phyloP scores from a whole-genome alignment of 2,888 invertebrate genomes.

The Ophonus ardosiacus region DNA sequence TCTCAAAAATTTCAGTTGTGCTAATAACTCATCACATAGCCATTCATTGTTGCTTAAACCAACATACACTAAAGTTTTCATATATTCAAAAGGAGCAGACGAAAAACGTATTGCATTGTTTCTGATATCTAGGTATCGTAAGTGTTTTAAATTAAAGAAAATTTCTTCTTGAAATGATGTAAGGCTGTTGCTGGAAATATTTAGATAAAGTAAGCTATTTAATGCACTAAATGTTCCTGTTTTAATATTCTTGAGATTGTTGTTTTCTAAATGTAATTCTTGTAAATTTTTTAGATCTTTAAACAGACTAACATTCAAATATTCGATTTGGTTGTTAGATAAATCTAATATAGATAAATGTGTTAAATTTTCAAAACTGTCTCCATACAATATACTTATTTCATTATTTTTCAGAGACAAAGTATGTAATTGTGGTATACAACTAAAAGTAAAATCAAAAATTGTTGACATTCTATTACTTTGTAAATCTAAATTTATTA shows the following conservation, averaged over 20 bases:
- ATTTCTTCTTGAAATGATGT: neutral
- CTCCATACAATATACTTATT: neutral
- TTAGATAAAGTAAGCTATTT: neutral
- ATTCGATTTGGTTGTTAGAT: constrained; percentile 8
- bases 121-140: constrained; percentile 27
- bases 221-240: constrained; percentile 29
- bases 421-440: neutral
- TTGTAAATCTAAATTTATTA: constrained; percentile 1
- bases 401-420: neutral
- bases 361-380: neutral
- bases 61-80: constrained; percentile 3
- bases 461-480: neutral
- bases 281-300: neutral
- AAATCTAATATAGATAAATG: constrained; percentile 4
- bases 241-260: neutral
- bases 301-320: neutral
- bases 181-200: constrained; percentile 10
- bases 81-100: neutral
- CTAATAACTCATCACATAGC: neutral
- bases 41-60: constrained; percentile 9
- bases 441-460: neutral
- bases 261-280: neutral
- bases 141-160: constrained; percentile 7
- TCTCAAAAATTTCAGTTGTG: neutral
- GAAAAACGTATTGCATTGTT: neutral